These are phyloP conservation scores for Melanocharis versteri DNA, from an alignment of 2,113 vertebrate genomes.

Conservation along the genomic window DNA sequence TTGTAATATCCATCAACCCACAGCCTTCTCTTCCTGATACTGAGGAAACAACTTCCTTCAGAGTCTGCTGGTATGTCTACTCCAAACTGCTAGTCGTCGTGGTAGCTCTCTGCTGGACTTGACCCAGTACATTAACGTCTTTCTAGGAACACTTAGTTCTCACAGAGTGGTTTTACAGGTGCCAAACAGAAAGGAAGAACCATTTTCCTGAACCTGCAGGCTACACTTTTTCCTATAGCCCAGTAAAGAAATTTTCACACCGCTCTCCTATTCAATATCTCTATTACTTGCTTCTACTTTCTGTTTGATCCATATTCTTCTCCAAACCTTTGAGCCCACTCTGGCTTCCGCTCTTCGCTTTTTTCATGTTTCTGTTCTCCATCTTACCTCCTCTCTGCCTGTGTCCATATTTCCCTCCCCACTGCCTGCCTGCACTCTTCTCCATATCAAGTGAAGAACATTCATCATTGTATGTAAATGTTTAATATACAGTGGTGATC, in stretches of 20 bases:
- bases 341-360: not conserved
- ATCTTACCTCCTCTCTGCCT: not conserved
- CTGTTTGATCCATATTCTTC: not conserved
- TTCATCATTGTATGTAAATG: not conserved
- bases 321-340: not conserved
- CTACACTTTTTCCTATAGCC: fast-evolving
- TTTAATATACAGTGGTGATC: not conserved
- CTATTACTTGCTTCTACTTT: not conserved
- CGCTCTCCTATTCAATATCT: not conserved
- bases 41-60: not conserved
- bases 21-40: not conserved
- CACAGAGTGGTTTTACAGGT: not conserved
- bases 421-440: not conserved
- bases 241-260: not conserved
- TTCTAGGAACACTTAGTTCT: not conserved
- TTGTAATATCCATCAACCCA: not conserved
- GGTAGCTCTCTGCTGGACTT: not conserved
- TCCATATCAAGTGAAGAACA: not conserved
- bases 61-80: not conserved
- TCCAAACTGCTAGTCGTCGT: not conserved
- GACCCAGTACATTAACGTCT: not conserved
- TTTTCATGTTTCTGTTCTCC: not conserved
- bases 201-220: not conserved
- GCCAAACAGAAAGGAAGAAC: not conserved
- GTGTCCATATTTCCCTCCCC: not conserved